Evolutionary conservation across 2,888 invertebrate species (phyloP).

Genomic region (Cheilosia impressa): DNA sequence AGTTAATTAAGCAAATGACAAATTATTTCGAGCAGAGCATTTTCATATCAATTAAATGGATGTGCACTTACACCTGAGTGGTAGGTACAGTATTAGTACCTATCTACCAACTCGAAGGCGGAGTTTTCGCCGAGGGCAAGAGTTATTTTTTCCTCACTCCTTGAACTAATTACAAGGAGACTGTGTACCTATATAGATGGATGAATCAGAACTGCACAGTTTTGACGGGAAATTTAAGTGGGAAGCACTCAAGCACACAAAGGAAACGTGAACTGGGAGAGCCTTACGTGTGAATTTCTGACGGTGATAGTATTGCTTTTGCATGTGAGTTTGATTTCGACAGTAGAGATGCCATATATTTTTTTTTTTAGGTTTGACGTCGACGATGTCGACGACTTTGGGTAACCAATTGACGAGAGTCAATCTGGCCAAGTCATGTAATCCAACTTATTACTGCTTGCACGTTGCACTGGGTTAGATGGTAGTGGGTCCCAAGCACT

Average conservation of each 20-base stretch:
- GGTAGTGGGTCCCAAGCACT: no score
- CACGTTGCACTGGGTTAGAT: no score
- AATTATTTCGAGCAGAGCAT: constrained; percentile 42
- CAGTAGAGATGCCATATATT: no score
- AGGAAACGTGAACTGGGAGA: background rate
- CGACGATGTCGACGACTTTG: no score
- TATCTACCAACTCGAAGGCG: background rate
- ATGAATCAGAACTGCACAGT: constrained; percentile 7
- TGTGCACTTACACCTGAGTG: constrained; percentile 6
- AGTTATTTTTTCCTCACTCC: background rate
- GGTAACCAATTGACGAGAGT: no score
- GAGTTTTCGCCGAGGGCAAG: background rate
- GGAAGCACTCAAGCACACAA: background rate
- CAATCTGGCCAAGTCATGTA: no score
- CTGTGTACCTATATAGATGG: background rate
- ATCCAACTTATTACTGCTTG: no score
- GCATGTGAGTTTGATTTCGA: no score
- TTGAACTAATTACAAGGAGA: constrained; percentile 13
- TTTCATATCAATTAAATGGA: constrained; percentile 26
- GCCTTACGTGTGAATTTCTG: no score
- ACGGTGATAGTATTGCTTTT: no score
- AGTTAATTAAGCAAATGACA: constrained; percentile 40
- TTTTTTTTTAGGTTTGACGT: no score
- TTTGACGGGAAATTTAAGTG: background rate
- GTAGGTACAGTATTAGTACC: background rate